Evolutionary conservation across 2,888 invertebrate genomes (phyloP), one percentile per base, ranked within the genome.

Genomic region (Ophioninae sp.): DNA sequence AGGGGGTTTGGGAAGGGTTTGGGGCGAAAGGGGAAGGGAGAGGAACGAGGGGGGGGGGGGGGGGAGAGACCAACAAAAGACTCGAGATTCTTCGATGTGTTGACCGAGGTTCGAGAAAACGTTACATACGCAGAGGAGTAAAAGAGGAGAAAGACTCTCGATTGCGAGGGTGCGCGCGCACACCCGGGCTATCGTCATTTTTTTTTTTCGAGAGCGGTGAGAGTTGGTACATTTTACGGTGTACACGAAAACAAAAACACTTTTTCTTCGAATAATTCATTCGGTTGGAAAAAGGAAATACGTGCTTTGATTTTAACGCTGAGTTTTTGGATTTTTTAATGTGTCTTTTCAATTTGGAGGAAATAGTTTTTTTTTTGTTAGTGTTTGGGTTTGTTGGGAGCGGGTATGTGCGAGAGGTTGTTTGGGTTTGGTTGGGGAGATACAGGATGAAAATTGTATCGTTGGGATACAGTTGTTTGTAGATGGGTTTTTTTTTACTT

Each of bases 61-160:
- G 74, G 82, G 82, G 72, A 80, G 82, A 79, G 71, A 65, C 77
- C 84, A 83, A 85, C 83, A 85, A 84, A 85, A 84, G 80, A 84
- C 79, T 82, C 37, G 58, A 72, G 75, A 61, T 75, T 39, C 64
- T 30, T 64, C 81, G 78, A 78, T 73, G 84, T 79, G 82, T 82
- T 82, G 84, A 81, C 83, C 81, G 77, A 78, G 83, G 83, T 81
- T 74, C 83, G 83, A 64, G 73, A 78, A 75, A 77, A 73, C 69
- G 51, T 80, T 76, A 65, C 58, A 69, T 73, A 72, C 67, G 68
- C 67, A 41, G 44, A 74, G 74, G 74, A 74, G 74, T 20, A 64
- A 63, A 69, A 77, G 73, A 77, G 73, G 81, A 74, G 81, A 81
- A 83, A 83, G 81, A 83, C 83, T 83, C 81, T 83, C 83, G 83